These are phyloP conservation scores for Acanthiza pusilla DNA, from an alignment of 2,797 vertebrate genomes.

Conservation along the genomic window DNA sequence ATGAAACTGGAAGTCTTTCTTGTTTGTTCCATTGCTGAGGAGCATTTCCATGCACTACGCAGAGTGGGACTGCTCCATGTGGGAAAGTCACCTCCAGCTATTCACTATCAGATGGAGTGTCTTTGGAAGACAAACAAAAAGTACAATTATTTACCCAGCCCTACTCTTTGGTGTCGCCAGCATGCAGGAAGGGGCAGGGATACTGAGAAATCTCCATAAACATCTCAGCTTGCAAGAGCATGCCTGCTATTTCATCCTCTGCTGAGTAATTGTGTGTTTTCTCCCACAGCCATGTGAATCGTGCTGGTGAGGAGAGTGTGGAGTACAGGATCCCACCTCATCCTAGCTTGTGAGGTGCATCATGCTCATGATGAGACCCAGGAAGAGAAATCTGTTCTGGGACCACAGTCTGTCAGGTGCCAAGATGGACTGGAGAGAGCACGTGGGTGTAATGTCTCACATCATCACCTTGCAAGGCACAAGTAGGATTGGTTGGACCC, in stretches of 20 bases:
- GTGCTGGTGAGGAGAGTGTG: background rate
- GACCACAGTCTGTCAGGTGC: background rate
- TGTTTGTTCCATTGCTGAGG: background rate
- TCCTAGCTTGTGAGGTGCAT: background rate
- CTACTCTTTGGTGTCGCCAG: background rate
- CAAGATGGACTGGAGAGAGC: background rate
- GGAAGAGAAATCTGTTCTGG: background rate
- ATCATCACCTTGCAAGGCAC: background rate
- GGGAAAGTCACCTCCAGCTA: constrained; percentile 4
- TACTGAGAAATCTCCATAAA: background rate
- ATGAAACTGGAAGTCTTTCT: background rate
- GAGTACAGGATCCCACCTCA: background rate
- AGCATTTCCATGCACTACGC: background rate
- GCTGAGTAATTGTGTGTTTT: background rate
- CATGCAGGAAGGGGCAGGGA: background rate
- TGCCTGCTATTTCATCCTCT: background rate
- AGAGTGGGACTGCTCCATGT: background rate
- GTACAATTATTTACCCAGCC: background rate
- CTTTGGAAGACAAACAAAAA: constrained; percentile 33
- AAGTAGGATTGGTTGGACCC: background rate
- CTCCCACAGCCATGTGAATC: background rate
- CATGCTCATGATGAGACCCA: background rate
- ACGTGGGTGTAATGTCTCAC: background rate
- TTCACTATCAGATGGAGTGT: background rate
- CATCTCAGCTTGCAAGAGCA: constrained; percentile 20